A percentile compares a stretch with the other conserved stretches of the same genome.
phyloP scores from a whole-genome alignment of 2,113 vertebrate genomes.

The Tricholaema leucomelas region DNA sequence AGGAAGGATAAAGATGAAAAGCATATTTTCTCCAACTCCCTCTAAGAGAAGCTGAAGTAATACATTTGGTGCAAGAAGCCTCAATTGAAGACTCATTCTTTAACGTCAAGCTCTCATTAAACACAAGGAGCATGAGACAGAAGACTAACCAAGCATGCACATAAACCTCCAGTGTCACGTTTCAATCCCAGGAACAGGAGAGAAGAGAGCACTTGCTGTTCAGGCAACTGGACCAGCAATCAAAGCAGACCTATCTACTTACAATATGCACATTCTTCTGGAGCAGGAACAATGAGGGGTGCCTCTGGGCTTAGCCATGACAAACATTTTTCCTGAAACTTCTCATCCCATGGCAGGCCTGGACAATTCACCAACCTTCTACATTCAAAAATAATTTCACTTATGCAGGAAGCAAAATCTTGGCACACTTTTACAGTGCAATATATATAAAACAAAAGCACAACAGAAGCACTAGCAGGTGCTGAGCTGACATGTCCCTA shows the following conservation, averaged over 20 bases:
- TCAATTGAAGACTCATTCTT: not conserved
- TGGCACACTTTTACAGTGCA: not conserved
- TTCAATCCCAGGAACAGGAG: slow-evolving; percentile 15
- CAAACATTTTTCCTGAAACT: not conserved
- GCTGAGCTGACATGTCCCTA: not conserved
- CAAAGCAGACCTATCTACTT: slow-evolving; percentile 15
- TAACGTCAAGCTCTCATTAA: not conserved
- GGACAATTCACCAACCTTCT: not conserved
- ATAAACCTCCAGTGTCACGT: not conserved
- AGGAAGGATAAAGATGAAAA: not conserved
- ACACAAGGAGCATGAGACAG: not conserved
- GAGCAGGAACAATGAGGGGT: not conserved
- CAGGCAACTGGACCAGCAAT: slow-evolving; percentile 29
- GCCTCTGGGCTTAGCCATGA: not conserved
- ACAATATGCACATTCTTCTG: not conserved
- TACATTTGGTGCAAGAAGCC: not conserved
- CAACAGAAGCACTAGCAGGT: not conserved
- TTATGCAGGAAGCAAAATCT: not conserved
- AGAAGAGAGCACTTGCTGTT: slow-evolving; percentile 2
- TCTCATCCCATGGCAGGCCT: not conserved
- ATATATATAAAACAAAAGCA: not conserved
- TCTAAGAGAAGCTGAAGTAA: not conserved
- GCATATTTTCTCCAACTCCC: not conserved
- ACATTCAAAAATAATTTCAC: not conserved
- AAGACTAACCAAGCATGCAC: not conserved